phyloP scores from a whole-genome alignment of 2,888 invertebrate species.

The Xylota segnis region DNA sequence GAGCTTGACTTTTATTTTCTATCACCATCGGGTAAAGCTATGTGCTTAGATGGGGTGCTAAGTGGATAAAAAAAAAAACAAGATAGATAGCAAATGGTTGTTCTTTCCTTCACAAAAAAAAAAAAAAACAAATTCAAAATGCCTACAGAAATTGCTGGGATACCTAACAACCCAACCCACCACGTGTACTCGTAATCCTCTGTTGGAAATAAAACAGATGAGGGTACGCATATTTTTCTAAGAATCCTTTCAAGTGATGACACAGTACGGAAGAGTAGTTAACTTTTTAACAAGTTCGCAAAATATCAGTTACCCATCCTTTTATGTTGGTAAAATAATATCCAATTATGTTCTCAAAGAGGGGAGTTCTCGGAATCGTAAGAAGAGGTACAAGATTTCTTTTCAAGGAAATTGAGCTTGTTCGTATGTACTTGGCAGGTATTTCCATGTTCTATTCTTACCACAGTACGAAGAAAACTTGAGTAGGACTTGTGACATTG shows the following conservation, averaged over 20 bases:
- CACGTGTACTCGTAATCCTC: not conserved
- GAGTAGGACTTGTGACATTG: no score
- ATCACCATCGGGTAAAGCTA: not conserved
- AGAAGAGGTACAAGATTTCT: no score
- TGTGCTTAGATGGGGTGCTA: not conserved
- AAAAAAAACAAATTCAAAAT: not conserved
- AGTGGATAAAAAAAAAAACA: not conserved
- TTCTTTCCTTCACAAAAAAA: not conserved
- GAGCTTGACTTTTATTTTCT: not conserved
- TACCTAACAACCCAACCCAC: not conserved
- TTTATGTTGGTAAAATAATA: not conserved
- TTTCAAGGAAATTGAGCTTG: no score
- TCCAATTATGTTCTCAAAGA: not conserved
- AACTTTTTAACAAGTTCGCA: constrained; percentile 4
- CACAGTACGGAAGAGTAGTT: not conserved
- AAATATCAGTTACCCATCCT: not conserved
- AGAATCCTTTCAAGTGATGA: not conserved
- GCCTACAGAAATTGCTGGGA: not conserved
- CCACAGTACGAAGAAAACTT: no score
- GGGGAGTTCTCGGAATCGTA: not conserved
- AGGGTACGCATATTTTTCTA: not conserved
- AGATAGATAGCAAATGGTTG: not conserved
- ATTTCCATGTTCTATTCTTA: no score
- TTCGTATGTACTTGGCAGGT: no score
- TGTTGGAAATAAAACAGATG: not conserved